Conservation (phyloP, 2,113 vertebrate genomes). For the Leptocoma aspasia region DNA sequence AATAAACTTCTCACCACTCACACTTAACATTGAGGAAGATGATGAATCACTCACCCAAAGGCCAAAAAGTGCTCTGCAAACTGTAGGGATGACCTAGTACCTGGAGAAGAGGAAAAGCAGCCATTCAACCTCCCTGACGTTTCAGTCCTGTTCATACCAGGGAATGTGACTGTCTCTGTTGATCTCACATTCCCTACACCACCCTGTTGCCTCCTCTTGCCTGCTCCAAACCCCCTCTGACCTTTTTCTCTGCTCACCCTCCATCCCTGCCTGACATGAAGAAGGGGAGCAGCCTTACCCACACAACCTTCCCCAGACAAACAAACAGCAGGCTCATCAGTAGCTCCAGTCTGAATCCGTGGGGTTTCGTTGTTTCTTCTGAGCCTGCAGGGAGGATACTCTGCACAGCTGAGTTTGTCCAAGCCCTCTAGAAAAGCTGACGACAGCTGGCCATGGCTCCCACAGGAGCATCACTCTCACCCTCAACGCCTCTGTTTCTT, state of each 20-base stretch:
- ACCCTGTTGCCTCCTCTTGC: background rate
- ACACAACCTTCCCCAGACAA: background rate
- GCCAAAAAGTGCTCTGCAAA: background rate
- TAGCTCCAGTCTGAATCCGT: background rate
- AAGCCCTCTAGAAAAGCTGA: constrained; percentile 7
- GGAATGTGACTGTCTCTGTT: background rate
- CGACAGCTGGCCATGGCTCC: background rate
- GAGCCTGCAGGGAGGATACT: background rate
- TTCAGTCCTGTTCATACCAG: background rate
- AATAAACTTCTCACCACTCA: background rate
- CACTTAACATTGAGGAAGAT: background rate
- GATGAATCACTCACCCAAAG: background rate
- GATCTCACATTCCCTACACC: background rate
- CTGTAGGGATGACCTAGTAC: background rate
- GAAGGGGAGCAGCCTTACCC: background rate
- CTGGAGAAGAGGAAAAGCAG: background rate
- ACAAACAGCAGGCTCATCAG: background rate
- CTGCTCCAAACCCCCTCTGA: background rate
- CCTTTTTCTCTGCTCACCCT: background rate
- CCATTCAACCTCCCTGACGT: background rate
- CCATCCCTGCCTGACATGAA: background rate
- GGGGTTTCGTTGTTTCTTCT: background rate
- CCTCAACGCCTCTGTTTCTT: background rate
- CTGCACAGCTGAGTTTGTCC: background rate
- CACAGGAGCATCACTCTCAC: background rate